phyloP scores from a whole-genome alignment of 2,888 invertebrate genomes.

The Maniola hyperantus region DNA sequence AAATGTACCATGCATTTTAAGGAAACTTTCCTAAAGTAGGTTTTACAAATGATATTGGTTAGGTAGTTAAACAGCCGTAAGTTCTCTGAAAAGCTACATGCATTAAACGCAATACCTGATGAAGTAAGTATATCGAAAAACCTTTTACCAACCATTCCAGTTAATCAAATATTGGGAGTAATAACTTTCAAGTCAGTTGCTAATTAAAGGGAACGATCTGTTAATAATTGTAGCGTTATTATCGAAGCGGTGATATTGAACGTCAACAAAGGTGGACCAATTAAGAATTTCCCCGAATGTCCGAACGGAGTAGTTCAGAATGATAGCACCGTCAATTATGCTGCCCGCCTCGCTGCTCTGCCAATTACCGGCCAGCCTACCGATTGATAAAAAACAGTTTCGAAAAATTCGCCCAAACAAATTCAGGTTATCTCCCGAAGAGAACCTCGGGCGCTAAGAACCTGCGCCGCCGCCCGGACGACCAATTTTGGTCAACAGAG shows the following conservation, averaged over 20 bases:
- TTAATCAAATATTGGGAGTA: constrained; percentile 42
- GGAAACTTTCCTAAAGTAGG: not conserved
- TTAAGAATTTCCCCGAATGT: constrained; percentile 81
- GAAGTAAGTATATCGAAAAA: not conserved
- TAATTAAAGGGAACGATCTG: constrained; percentile 75
- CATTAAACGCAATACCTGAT: not conserved
- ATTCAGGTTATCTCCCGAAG: constrained; percentile 69
- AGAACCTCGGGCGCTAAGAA: constrained; percentile 57
- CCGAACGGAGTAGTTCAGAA: constrained; percentile 73
- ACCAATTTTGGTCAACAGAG: constrained; percentile 56
- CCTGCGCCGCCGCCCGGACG: constrained; percentile 55
- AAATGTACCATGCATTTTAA: no score
- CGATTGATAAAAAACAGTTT: constrained; percentile 79
- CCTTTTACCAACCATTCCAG: constrained; percentile 30
- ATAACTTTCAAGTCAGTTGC: constrained; percentile 55
- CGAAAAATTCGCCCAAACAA: constrained; percentile 74
- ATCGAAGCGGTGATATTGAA: constrained; percentile 76
- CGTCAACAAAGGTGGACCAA: constrained; percentile 79
- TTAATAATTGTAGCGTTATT: constrained; percentile 76
- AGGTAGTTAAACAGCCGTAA: no score
- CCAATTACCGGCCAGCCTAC: constrained; percentile 76
- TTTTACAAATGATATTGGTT: not conserved
- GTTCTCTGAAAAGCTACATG: not conserved
- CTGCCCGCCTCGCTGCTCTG: constrained; percentile 62
- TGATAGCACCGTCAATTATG: constrained; percentile 80